Base-by-base conservation (phyloP, 2,888 invertebrate species). In the Trachelus troglodyta region DNA sequence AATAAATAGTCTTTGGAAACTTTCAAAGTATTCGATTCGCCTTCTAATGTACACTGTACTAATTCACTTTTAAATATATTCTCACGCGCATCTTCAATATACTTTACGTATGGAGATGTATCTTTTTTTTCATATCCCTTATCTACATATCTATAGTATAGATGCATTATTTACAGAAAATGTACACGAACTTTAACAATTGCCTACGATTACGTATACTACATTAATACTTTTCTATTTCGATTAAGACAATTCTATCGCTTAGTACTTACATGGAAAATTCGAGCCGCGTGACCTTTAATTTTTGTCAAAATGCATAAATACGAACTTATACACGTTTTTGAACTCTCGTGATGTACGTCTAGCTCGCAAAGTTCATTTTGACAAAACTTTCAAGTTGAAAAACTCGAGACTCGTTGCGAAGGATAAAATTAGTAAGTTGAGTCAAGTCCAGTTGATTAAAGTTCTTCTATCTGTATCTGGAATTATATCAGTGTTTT, bases 91-190 rank as follows among this genome's bases (percentile, higher is more conserved):
- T 56, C 56, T 15, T 23, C 56, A 9, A 56, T 56, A 56, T 23
- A 23, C 23, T 56, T 56, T 56, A 56, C 23, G 56, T 56, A 56
- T 23, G 9, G 56, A 56, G 56, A 56, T 9, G 23, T 2, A 12
- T 37, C 12, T 12, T n/a, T 34, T 23, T 37, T 37, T 12, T 74
- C 33, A 23, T 12, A 37, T 37, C 6, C n/a, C 9, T 74, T 37
- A 74, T 74, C 35, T 74, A 74, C 74, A 34, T 69, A 15, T 77
- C 33, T 73, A 77, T 77, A 37, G 69, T 74, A 77, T 69, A 77
- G 74, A 74, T 69, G 68, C n/a, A 12, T 74, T 77, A 77, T 77
- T 68, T 77, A 77, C 77, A 77, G 77, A 74, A 77, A 77, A 77
- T 77, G 73, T 77, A 77, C 77, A 77, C 37, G 56, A 40, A 74